Evolutionary conservation across 2,888 invertebrate genomes (phyloP).

Genomic region (Sesia apiformis): DNA sequence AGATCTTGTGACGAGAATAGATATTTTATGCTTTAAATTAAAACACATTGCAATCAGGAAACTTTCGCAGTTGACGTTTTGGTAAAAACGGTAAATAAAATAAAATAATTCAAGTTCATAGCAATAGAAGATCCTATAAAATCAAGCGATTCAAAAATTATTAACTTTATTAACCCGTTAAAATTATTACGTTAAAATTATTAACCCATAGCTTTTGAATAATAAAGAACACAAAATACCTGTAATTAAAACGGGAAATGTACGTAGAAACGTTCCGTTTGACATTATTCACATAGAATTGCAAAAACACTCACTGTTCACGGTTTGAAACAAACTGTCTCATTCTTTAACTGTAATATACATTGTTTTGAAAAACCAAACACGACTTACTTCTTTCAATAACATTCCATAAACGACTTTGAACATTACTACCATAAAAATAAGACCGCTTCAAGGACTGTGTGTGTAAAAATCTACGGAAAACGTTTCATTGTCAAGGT

Average conservation of each 20-base stretch:
- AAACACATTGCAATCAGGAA: no score
- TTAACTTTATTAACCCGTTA: no score
- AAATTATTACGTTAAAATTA: no score
- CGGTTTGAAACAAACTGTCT: neutral
- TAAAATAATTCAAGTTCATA: no score
- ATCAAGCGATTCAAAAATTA: no score
- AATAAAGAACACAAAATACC: constrained; percentile 19
- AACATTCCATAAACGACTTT: neutral
- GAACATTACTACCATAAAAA: neutral
- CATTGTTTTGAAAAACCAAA: neutral
- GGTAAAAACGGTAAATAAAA: no score
- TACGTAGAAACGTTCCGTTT: constrained; percentile 22
- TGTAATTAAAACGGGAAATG: constrained; percentile 24
- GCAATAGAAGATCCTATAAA: no score
- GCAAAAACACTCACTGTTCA: neutral
- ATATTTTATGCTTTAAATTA: no score
- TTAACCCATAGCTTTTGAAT: no score
- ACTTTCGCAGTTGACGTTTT: no score
- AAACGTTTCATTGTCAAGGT: neutral
- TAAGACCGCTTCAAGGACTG: neutral
- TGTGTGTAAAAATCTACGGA: neutral
- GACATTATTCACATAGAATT: constrained; percentile 10
- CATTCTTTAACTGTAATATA: neutral
- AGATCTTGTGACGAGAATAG: no score
- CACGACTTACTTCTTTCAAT: neutral